These are phyloP conservation scores for Galemys pyrenaicus DNA, from an alignment of 2,113 vertebrate species.

Conservation along the genomic window DNA sequence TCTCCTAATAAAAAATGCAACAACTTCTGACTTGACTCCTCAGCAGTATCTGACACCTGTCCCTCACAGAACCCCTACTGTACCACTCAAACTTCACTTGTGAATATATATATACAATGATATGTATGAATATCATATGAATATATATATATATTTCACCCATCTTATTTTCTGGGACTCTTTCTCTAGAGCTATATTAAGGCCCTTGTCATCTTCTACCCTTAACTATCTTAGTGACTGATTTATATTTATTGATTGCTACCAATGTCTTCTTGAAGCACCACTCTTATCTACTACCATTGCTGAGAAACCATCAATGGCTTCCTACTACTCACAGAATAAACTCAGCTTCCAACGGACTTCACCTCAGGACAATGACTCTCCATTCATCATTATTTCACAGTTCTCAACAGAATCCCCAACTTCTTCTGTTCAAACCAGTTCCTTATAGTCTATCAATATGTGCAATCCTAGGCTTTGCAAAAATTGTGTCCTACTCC, in stretches of 20 bases:
- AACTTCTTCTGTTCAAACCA: neutral
- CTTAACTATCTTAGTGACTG: neutral
- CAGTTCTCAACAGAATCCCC: neutral
- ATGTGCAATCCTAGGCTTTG: neutral
- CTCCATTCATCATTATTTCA: neutral
- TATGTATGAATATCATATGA: too few species aligned
- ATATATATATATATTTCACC: too few species aligned
- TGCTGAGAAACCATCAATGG: neutral
- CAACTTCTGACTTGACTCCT: neutral
- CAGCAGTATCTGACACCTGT: neutral
- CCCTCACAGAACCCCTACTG: accelerated
- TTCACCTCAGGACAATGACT: neutral
- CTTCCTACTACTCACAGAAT: neutral
- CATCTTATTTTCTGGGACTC: neutral
- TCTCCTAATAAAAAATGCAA: neutral
- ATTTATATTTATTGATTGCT: neutral
- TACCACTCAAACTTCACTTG: neutral
- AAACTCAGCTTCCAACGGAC: neutral
- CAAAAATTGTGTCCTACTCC: neutral
- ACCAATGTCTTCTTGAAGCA: neutral
- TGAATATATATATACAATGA: neutral
- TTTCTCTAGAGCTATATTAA: neutral
- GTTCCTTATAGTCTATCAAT: neutral
- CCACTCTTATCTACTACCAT: neutral
- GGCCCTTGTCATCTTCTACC: neutral